Conservation (phyloP, 2,113 vertebrate species). For the Scytalopus superciliaris region DNA sequence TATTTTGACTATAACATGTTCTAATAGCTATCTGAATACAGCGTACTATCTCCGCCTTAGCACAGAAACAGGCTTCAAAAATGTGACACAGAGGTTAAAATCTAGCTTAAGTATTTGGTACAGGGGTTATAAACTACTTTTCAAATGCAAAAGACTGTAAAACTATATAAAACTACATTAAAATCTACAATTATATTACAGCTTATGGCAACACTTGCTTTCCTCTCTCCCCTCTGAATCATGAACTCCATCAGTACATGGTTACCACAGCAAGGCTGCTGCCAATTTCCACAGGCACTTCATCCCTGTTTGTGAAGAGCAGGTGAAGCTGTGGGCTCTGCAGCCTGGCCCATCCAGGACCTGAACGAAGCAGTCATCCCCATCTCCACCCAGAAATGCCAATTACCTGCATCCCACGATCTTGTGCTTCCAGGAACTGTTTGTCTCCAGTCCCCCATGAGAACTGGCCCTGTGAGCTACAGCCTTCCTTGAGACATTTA, state of each 20-base stretch:
- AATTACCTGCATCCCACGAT: neutral
- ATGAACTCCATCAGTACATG: no score
- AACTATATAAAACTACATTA: no score
- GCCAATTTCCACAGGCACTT: neutral
- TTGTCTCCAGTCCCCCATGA: neutral
- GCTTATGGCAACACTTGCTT: no score
- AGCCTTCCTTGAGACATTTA: neutral
- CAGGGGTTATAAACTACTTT: no score
- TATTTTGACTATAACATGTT: no score
- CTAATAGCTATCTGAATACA: no score
- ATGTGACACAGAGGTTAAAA: no score
- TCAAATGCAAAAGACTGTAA: no score
- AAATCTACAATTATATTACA: no score
- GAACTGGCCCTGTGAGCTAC: neutral
- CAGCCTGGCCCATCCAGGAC: neutral
- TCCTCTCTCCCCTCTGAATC: neutral
- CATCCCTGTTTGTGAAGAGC: neutral
- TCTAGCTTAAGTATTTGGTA: no score
- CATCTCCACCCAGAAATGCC: neutral
- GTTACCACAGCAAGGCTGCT: neutral
- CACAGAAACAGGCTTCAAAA: no score
- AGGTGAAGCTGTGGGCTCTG: neutral
- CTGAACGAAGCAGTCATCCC: neutral
- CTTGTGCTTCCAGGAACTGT: neutral
- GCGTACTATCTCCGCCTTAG: no score